These are phyloP conservation scores for Pandion haliaetus DNA, from an alignment of 2,113 vertebrate genomes.

Conservation along the genomic window DNA sequence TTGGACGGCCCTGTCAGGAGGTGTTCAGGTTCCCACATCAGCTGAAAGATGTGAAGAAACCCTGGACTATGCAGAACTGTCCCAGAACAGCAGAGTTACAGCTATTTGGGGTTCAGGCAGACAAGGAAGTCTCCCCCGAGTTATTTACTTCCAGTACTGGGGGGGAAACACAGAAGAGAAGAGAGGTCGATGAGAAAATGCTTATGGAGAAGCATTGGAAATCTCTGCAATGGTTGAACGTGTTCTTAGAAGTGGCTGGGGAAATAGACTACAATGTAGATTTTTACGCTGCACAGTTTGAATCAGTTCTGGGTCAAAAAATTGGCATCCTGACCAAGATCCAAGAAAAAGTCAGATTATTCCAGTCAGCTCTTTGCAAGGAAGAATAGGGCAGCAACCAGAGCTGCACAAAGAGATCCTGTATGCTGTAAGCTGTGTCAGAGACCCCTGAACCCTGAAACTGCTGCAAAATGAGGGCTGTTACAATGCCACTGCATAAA, in stretches of 20 bases:
- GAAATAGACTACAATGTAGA: neutral
- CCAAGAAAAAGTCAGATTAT: slow-evolving; percentile 48
- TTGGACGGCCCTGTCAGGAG: neutral
- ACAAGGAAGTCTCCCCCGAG: neutral
- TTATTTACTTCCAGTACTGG: neutral
- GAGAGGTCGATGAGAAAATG: neutral
- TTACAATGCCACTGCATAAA: neutral
- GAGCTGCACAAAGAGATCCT: neutral
- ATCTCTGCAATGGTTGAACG: neutral
- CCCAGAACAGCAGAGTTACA: neutral
- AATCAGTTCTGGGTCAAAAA: slow-evolving; percentile 56
- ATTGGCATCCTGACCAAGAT: slow-evolving; percentile 25
- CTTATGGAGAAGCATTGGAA: neutral
- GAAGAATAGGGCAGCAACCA: neutral
- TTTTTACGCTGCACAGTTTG: slow-evolving; percentile 34
- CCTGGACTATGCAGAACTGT: neutral
- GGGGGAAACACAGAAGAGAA: neutral
- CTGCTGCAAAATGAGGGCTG: neutral
- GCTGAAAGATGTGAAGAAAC: neutral
- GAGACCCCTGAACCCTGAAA: neutral
- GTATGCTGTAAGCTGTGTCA: neutral
- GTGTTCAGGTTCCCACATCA: neutral
- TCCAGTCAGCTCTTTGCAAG: neutral
- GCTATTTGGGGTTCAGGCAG: neutral
- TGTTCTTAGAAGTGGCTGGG: neutral